Evolutionary conservation across 2,113 vertebrate genomes (phyloP).

Genomic region (Maylandia zebra): DNA sequence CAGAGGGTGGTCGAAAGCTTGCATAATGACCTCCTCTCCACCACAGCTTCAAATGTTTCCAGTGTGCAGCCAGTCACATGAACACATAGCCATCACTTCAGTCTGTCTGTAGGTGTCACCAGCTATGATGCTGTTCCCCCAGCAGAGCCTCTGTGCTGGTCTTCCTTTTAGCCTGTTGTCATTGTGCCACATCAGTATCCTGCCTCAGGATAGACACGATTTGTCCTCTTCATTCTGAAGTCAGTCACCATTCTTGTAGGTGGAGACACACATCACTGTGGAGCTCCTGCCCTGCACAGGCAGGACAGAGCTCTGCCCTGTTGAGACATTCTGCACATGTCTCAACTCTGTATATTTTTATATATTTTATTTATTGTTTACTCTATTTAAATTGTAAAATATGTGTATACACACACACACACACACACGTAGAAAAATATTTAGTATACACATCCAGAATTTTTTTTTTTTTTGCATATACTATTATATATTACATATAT

Average conservation of each 20-base stretch:
- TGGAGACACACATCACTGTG: neutral
- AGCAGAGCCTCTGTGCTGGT: neutral
- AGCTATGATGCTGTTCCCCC: neutral
- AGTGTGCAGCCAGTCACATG: neutral
- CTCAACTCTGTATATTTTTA: no score
- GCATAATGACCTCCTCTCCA: neutral
- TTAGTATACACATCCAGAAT: no score
- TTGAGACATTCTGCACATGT: no score
- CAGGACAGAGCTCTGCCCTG: neutral
- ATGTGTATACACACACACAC: no score
- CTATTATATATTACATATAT: no score
- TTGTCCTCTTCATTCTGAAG: neutral
- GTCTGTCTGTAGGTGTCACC: neutral
- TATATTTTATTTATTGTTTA: no score
- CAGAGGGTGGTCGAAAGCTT: neutral
- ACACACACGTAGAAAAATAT: no score
- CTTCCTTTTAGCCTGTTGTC: neutral
- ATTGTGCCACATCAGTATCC: neutral
- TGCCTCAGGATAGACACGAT: neutral
- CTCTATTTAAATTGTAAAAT: no score
- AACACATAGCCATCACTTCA: neutral
- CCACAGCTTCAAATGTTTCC: neutral
- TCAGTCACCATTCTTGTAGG: neutral
- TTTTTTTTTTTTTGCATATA: no score
- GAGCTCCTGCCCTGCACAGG: neutral